These are phyloP conservation scores for Ranitomeya imitator DNA, from an alignment of 2,113 vertebrate genomes.

Conservation along the genomic window DNA sequence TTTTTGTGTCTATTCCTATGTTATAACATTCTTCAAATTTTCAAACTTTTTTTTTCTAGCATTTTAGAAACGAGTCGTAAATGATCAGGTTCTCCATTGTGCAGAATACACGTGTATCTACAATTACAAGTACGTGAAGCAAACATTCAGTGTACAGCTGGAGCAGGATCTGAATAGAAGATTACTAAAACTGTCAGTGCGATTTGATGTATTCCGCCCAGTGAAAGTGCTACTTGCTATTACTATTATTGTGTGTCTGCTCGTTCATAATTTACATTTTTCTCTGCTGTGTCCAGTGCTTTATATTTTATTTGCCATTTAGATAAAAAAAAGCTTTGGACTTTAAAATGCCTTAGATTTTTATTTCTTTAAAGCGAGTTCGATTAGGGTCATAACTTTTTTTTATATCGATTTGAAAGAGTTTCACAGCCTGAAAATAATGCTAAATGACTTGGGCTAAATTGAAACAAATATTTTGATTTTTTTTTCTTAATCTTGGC, in stretches of 20 bases:
- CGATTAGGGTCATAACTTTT: neutral
- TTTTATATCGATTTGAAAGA: neutral
- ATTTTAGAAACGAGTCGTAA: neutral
- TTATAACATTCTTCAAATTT: neutral
- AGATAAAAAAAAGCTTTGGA: neutral
- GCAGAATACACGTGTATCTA: conserved; percentile 19
- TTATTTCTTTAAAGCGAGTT: neutral
- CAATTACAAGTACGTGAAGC: neutral
- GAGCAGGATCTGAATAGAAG: conserved; percentile 16
- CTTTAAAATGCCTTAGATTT: neutral
- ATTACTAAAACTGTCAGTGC: conserved; percentile 5
- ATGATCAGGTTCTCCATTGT: conserved; percentile 9
- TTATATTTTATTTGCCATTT: neutral
- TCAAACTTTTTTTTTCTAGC: neutral
- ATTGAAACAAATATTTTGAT: too few relatives aligned
- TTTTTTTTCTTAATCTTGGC: too few relatives aligned
- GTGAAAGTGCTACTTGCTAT: conserved; percentile 21
- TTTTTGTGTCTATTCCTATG: neutral
- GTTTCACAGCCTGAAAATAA: neutral
- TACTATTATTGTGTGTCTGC: conserved; percentile 24
- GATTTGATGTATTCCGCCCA: conserved; percentile 26
- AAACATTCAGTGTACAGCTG: neutral
- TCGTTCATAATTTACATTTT: conserved; percentile 39
- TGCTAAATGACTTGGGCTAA: too few relatives aligned
- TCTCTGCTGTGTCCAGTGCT: neutral